A percentile compares a stretch with the other conserved stretches of the same genome.
Conservation (phyloP, 2,113 vertebrate genomes). For the Nannospalax galili region DNA sequence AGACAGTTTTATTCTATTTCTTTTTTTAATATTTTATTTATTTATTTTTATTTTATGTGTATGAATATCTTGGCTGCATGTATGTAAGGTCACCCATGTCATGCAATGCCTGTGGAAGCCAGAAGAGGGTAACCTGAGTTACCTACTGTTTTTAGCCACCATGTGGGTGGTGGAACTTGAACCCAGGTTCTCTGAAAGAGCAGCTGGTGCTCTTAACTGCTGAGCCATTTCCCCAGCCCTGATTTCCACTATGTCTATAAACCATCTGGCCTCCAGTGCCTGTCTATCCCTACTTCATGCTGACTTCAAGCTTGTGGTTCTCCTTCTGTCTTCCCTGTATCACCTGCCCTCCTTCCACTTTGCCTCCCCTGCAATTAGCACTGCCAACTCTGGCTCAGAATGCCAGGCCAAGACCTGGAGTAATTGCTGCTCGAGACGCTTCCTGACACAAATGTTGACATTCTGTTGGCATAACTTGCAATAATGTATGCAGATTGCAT, state of each 20-base stretch:
- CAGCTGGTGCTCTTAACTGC: too few species aligned
- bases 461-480: conserved; percentile 91
- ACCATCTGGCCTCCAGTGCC: background rate
- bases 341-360: conserved; percentile 24
- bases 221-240: too few species aligned
- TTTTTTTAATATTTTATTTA: too few species aligned
- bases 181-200: too few species aligned
- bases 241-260: background rate
- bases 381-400: conserved; percentile 62
- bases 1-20: background rate
- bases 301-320: conserved; percentile 41
- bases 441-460: conserved; percentile 90
- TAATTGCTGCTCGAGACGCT: conserved; percentile 87
- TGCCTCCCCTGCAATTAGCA: conserved; percentile 73
- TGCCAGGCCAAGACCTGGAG: conserved; percentile 79
- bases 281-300: background rate
- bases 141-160: too few species aligned
- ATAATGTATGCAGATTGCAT: conserved; percentile 91
- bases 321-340: background rate
- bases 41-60: too few species aligned
- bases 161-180: too few species aligned
- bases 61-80: too few species aligned
- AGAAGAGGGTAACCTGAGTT: too few species aligned
- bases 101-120: too few species aligned
- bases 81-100: too few species aligned